Conservation (phyloP, 2,113 vertebrate genomes). For the Scomber colias region DNA sequence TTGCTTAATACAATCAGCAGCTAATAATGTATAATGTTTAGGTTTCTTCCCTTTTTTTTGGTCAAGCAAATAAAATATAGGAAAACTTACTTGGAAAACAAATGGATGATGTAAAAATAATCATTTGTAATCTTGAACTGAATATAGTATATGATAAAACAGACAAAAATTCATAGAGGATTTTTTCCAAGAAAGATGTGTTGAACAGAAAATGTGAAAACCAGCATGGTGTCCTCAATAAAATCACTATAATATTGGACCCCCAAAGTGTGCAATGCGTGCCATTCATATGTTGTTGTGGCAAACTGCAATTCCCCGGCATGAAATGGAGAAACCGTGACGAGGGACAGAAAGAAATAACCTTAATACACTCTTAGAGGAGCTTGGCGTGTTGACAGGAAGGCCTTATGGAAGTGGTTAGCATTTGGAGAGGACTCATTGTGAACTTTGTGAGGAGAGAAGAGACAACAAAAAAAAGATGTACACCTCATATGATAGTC, state of each 20-base stretch:
- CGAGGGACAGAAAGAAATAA: neutral
- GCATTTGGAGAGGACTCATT: slow-evolving; percentile 4
- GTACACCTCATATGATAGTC: neutral
- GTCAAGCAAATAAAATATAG: neutral
- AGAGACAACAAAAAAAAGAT: slow-evolving; percentile 15
- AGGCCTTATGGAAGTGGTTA: slow-evolving; percentile 36
- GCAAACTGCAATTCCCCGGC: neutral
- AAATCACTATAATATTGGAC: neutral
- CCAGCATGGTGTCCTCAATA: no score
- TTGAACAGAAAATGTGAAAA: no score
- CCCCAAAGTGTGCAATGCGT: neutral
- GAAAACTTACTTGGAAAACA: neutral
- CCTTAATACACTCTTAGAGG: neutral
- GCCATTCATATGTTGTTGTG: neutral
- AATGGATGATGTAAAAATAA: neutral
- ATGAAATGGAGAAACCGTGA: neutral
- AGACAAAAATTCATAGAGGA: no score
- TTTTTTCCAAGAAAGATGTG: no score
- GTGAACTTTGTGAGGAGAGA: slow-evolving; percentile 2
- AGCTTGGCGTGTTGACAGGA: neutral
- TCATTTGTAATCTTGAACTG: no score
- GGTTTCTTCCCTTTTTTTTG: neutral
- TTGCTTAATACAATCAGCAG: neutral
- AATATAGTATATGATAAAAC: no score
- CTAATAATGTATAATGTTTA: slow-evolving; percentile 1